Percentiles rank a stretch among this genome's conserved stretches.
These are phyloP conservation scores for Gymnoscelis rufifasciata DNA, from an alignment of 2,888 invertebrate species.

Conservation along the genomic window DNA sequence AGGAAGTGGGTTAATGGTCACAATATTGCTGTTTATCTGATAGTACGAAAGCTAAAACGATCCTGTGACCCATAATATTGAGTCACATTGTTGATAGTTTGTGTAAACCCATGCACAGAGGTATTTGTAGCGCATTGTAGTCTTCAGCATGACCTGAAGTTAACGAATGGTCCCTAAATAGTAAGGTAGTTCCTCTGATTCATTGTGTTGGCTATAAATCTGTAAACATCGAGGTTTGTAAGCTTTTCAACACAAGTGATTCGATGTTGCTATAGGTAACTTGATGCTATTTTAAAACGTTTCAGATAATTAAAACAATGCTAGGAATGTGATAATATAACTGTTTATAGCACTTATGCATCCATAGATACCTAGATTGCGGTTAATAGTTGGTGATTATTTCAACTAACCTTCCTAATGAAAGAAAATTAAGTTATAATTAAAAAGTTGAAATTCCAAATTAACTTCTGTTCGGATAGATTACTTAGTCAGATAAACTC, in stretches of 20 bases:
- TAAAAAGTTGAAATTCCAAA: too few species aligned
- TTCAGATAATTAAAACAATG: too few species aligned
- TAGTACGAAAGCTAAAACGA: constrained; percentile 42
- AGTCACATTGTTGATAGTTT: constrained; percentile 53
- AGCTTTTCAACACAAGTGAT: background rate
- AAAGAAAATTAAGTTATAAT: too few species aligned
- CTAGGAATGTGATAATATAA: too few species aligned
- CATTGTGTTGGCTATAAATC: background rate
- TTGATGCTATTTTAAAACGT: background rate
- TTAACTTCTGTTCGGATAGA: too few species aligned
- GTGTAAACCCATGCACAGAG: background rate
- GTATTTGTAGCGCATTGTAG: background rate
- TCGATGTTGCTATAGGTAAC: background rate
- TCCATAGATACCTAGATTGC: too few species aligned
- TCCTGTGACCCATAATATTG: constrained; percentile 55
- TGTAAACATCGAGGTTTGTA: background rate
- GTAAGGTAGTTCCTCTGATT: background rate
- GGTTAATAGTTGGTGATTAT: too few species aligned
- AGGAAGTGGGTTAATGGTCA: constrained; percentile 62
- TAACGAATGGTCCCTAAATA: background rate
- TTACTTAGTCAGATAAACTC: too few species aligned
- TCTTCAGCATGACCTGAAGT: background rate
- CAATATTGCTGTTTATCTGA: constrained; percentile 47
- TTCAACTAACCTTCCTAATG: too few species aligned
- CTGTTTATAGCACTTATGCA: too few species aligned